Evolutionary conservation across 1,140 invertebrate genomes (phyloP).

Genomic region (Ostrea edulis): DNA sequence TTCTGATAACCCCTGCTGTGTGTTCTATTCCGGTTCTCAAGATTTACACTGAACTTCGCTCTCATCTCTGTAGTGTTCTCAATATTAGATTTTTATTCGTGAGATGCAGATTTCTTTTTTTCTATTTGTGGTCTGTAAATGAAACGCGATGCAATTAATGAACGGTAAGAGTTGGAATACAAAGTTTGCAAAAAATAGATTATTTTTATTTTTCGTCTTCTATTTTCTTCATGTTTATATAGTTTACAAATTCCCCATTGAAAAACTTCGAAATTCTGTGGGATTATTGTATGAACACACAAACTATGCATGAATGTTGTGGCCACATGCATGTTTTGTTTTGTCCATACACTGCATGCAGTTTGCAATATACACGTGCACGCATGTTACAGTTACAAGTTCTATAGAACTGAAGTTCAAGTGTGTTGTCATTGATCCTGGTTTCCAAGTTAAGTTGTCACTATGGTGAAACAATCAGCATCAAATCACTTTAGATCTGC

Average conservation of each 20-base stretch:
- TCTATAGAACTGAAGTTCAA: not conserved
- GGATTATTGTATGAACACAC: not conserved
- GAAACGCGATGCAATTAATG: not conserved
- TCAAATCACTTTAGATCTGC: not conserved
- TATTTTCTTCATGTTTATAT: not conserved
- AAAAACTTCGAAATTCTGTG: not conserved
- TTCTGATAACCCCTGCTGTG: not conserved
- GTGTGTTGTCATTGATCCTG: not conserved
- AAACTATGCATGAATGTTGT: not conserved
- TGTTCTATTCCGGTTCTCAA: not conserved
- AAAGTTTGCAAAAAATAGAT: not conserved
- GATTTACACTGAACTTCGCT: not conserved
- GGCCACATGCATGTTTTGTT: not conserved
- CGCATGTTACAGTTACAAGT: not conserved
- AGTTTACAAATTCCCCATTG: not conserved
- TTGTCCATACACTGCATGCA: not conserved
- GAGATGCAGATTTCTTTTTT: not conserved
- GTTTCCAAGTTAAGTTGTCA: conserved; percentile 11
- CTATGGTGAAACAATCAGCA: conserved; percentile 22
- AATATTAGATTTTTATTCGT: not conserved
- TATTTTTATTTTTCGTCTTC: not conserved
- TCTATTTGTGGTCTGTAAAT: not conserved
- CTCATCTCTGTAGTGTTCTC: not conserved
- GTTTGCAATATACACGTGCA: not conserved
- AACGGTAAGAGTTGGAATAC: not conserved